Percentiles rank a stretch among this genome's conserved stretches.
Evolutionary conservation across 53 echinoderm and acorn worm genomes (phyloP).

Genomic region (Henricia sp.): DNA sequence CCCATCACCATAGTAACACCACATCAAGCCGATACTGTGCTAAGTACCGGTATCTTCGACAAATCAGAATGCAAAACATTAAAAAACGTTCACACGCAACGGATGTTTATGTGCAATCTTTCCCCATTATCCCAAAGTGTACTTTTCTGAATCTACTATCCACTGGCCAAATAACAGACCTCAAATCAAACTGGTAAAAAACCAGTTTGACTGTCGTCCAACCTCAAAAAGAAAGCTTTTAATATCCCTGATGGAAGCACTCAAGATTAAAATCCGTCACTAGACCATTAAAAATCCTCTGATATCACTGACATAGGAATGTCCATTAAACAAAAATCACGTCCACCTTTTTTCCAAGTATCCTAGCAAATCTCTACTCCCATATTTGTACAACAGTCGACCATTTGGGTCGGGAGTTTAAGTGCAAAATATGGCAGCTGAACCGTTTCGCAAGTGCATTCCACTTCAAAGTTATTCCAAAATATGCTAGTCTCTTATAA

Average conservation of each 20-base stretch:
- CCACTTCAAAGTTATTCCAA: constrained; percentile 27
- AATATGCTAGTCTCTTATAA: background rate
- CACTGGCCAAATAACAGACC: no score
- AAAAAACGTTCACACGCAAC: no score
- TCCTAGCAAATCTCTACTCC: constrained; percentile 15
- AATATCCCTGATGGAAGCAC: background rate
- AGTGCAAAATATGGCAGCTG: constrained; percentile 44
- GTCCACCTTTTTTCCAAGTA: background rate
- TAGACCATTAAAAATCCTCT: background rate
- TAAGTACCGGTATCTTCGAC: no score
- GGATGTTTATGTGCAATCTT: no score
- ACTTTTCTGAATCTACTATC: no score
- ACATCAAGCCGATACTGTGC: no score
- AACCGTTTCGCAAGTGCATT: constrained; percentile 49
- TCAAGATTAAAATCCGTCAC: constrained; percentile 11
- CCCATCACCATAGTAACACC: no score
- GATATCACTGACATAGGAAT: constrained; percentile 20
- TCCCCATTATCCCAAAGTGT: no score
- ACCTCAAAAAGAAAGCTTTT: no score
- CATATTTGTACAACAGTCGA: constrained; percentile 41
- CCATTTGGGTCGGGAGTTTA: constrained; percentile 4
- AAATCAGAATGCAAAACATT: no score
- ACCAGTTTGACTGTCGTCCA: no score
- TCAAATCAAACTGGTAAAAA: no score
- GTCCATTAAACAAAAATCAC: constrained; percentile 23